A percentile compares a stretch with the other conserved stretches of the same genome.
These are phyloP conservation scores for Meriones psammophilus DNA, from an alignment of 2,797 vertebrate species.

Conservation along the genomic window DNA sequence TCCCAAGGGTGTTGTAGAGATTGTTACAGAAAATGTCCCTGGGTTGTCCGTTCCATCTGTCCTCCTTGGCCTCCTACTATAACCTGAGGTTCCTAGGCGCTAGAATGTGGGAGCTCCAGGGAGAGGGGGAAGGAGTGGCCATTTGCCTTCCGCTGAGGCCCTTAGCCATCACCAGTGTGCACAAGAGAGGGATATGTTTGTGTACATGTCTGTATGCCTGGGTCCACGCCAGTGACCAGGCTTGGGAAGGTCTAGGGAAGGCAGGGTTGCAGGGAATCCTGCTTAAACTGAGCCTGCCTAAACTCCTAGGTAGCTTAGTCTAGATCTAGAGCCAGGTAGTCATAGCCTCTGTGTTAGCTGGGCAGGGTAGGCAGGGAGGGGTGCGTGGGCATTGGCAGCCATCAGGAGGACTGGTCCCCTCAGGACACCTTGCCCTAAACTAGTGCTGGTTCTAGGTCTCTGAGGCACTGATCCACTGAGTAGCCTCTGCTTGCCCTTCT, in stretches of 20 bases:
- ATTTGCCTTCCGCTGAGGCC: neutral
- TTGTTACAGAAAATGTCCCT: slow-evolving; percentile 1
- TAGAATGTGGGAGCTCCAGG: neutral
- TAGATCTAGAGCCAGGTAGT: slow-evolving; percentile 11
- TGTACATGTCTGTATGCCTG: neutral
- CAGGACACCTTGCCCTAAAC: accelerated
- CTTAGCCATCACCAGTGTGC: slow-evolving; percentile 1
- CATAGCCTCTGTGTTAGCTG: neutral
- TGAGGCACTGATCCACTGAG: neutral
- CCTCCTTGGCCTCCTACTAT: neutral
- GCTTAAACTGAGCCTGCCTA: slow-evolving; percentile 17
- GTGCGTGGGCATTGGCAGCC: neutral
- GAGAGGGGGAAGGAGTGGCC: neutral
- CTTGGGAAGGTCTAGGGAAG: neutral
- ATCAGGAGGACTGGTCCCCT: neutral
- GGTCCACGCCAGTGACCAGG: neutral
- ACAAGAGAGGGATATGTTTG: neutral
- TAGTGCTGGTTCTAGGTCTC: neutral
- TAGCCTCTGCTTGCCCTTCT: slow-evolving; percentile 24
- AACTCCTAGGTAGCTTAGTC: slow-evolving; percentile 57
- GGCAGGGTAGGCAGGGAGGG: neutral
- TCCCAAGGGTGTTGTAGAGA: slow-evolving; percentile 56
- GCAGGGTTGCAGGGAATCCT: neutral
- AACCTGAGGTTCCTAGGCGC: neutral
- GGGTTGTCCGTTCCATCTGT: neutral